These are phyloP conservation scores for Phalacrocorax pelagicus DNA, from an alignment of 2,113 vertebrate species.

Conservation along the genomic window DNA sequence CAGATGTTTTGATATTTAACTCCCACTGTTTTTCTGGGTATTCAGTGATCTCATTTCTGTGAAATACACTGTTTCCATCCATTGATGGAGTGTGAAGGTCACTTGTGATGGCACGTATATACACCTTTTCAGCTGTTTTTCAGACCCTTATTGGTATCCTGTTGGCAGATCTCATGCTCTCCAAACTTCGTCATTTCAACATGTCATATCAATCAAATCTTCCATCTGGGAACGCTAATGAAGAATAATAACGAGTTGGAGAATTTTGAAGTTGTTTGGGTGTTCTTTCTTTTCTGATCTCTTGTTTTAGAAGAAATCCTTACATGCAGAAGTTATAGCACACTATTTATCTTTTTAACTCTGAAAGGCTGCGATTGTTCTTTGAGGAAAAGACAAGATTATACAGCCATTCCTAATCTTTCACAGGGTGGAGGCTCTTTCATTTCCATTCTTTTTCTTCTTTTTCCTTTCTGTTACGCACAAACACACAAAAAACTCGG, in stretches of 20 bases:
- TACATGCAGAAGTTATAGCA: neutral
- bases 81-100: neutral
- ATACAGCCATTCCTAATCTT: neutral
- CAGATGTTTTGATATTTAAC: neutral
- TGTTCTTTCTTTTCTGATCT: neutral
- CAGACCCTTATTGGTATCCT: neutral
- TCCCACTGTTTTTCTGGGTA: neutral
- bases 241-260: neutral
- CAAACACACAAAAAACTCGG: neutral
- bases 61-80: neutral
- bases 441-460: neutral
- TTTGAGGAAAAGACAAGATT: slow-evolving; percentile 2
- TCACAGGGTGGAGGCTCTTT: neutral
- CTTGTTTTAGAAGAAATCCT: neutral
- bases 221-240: neutral
- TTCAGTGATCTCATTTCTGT: neutral
- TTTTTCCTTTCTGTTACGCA: neutral
- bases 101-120: neutral
- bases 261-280: neutral
- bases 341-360: neutral
- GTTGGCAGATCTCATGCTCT: neutral
- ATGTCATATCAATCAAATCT: neutral
- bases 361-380: neutral
- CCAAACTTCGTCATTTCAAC: neutral
- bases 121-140: neutral